Conservation (phyloP, 2,888 invertebrate species). For the Drosophila phalerata region DNA sequence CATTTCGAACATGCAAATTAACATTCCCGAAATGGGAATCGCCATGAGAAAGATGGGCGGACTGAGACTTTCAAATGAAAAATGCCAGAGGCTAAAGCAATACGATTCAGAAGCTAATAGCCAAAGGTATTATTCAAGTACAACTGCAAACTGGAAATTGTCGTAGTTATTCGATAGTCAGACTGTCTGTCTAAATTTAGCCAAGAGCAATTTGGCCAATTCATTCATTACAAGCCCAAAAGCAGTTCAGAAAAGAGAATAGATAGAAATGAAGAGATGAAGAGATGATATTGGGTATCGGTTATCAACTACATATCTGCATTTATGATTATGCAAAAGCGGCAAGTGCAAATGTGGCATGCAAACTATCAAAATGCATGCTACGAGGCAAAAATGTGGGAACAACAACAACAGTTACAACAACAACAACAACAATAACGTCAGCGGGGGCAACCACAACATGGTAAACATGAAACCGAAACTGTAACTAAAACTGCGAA, state of each 20-base stretch:
- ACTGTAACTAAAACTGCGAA: constrained; percentile 76
- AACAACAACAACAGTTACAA: constrained; percentile 22
- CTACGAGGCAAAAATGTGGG: constrained; percentile 55
- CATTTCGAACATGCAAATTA: constrained; percentile 69
- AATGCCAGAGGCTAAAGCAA: constrained; percentile 40
- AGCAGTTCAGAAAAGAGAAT: constrained; percentile 5
- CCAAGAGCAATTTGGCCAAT: constrained; percentile 38
- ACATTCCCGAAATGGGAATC: constrained; percentile 9
- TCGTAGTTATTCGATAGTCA: constrained; percentile 12
- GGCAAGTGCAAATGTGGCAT: constrained; percentile 24
- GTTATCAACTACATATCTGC: constrained; percentile 41
- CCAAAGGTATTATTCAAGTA: background rate
- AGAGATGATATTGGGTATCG: constrained; percentile 29
- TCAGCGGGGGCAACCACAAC: constrained; percentile 60
- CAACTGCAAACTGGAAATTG: constrained; percentile 14
- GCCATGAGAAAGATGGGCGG: background rate
- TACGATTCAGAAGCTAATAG: constrained; percentile 6
- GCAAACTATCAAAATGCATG: constrained; percentile 67
- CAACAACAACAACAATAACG: constrained; percentile 20
- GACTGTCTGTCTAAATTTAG: constrained; percentile 12
- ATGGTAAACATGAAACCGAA: constrained; percentile 79
- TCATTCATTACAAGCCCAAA: constrained; percentile 34
- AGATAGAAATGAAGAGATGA: constrained; percentile 8
- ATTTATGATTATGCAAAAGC: constrained; percentile 75
- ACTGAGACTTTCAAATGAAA: constrained; percentile 42